Base-by-base conservation (phyloP, 2,888 invertebrate genomes). In the Thalpophila matura region DNA sequence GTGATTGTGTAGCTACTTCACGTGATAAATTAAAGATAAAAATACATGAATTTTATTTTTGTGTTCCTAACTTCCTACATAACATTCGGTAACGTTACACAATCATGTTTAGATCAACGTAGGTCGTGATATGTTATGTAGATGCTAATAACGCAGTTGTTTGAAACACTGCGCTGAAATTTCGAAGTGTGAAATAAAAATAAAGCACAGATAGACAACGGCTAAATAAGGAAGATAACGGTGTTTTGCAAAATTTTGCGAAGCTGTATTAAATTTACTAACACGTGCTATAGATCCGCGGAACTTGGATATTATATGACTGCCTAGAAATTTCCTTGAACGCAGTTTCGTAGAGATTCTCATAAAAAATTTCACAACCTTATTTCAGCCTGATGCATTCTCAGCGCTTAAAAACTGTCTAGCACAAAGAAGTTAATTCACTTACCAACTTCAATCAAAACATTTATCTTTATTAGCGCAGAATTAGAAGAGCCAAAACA, bases 1-100 rank as follows among this genome's bases (percentile, higher is more conserved):
- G 84, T 82, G 87, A 86, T 87, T 86, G 82, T 86, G 81, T 82
- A 80, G 83, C 82, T 81, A 80, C 83, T 83, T 82, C 78, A 80
- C 78, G 77, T 82, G 84, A 88, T 88, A 88, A 84, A 84, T 84
- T 83, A 80, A 77, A 80, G 77, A 82, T 82, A 82, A 79, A 82
- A 84, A 84, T 82, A 74, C 58, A 64, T 76, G 65, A 69, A 64
- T 72, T 74, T 74, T 69, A 66, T 66, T 75, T 59, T 55, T 29
- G 29, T 24, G 18, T 59, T 65, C 38, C 46, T 65, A 14, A 58
- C 22, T 18, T 2, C 33, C 33, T 33, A 33, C 33, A n/a, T 18
- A 53, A 55, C 71, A 67, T 61, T 57, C 37, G 24, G 40, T 61
- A 42, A 43, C 43, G 42, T 74, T 72, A 59, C 47, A 55, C 50